Evolutionary conservation across 2,888 invertebrate genomes (phyloP).

Genomic region (Tetragnatha montana): DNA sequence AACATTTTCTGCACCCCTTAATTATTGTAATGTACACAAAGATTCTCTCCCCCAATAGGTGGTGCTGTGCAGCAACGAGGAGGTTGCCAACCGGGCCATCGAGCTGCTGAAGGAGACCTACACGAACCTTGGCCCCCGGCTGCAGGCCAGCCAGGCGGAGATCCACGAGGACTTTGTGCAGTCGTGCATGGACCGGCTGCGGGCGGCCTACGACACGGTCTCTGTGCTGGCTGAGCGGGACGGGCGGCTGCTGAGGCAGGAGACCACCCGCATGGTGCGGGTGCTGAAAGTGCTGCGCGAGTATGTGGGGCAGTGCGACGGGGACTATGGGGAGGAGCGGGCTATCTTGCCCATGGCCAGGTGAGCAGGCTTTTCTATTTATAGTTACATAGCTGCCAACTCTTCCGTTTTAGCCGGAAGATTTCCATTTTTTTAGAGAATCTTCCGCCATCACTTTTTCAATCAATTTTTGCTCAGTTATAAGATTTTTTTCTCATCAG

Average conservation of each 20-base stretch:
- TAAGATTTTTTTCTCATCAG: no score
- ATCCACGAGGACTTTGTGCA: constrained; percentile 95
- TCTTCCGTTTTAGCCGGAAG: no score
- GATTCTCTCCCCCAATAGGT: constrained; percentile 79
- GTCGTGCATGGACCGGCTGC: constrained; percentile 92
- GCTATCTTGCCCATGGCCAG: constrained; percentile 90
- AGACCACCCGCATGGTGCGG: constrained; percentile 91
- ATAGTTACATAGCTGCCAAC: no score
- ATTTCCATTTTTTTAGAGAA: no score
- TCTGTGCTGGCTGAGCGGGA: constrained; percentile 80
- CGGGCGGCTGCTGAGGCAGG: constrained; percentile 80
- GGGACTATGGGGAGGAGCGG: constrained; percentile 84
- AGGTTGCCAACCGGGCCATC: constrained; percentile 93
- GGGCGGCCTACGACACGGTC: constrained; percentile 90
- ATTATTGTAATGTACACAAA: no score
- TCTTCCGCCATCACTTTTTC: no score
- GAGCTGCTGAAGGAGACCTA: constrained; percentile 93
- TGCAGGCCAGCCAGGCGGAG: constrained; percentile 84
- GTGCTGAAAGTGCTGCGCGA: constrained; percentile 95
- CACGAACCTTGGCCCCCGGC: constrained; percentile 91
- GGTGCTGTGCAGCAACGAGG: constrained; percentile 91
- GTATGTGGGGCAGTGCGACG: constrained; percentile 95
- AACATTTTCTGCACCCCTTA: no score
- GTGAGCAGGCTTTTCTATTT: constrained; percentile 75
- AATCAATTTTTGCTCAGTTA: no score